Conservation (phyloP, 2,888 invertebrate genomes). For the Napeogenes sylphis region DNA sequence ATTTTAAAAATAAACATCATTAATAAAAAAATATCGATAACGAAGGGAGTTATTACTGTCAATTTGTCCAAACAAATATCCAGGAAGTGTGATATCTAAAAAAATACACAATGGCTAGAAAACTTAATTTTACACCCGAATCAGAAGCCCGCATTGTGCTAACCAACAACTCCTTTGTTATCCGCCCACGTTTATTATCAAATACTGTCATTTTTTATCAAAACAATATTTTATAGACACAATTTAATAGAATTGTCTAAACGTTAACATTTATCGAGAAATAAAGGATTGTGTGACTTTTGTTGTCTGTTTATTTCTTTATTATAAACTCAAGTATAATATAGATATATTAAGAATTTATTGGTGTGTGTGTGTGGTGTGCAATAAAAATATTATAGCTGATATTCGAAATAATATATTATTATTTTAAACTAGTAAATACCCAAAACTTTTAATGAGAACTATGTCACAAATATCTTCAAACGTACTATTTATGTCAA, state of each 20-base stretch:
- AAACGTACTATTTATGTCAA: no score
- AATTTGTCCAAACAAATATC: slow-evolving; percentile 57
- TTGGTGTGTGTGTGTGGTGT: no score
- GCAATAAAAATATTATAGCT: no score
- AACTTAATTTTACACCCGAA: slow-evolving; percentile 75
- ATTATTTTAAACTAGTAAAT: no score
- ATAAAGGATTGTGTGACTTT: neutral
- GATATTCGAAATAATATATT: no score
- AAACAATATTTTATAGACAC: slow-evolving; percentile 56
- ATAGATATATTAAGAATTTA: no score
- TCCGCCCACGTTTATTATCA: slow-evolving; percentile 73
- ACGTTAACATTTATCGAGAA: neutral
- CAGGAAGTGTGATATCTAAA: slow-evolving; percentile 54
- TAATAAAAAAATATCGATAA: slow-evolving; percentile 2
- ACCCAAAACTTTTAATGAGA: no score
- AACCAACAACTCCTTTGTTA: slow-evolving; percentile 74
- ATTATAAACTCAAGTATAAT: no score
- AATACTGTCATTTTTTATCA: slow-evolving; percentile 77
- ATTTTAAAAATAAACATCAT: slow-evolving; percentile 1
- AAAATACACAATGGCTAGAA: slow-evolving; percentile 64
- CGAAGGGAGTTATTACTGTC: slow-evolving; percentile 35
- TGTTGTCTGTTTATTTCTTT: no score
- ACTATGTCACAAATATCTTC: no score
- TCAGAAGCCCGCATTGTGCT: slow-evolving; percentile 70
- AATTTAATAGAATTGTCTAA: slow-evolving; percentile 1